Evolutionary conservation across 2,888 invertebrate species (phyloP), one percentile per base, ranked within the genome.

Genomic region (Thecophora atra): DNA sequence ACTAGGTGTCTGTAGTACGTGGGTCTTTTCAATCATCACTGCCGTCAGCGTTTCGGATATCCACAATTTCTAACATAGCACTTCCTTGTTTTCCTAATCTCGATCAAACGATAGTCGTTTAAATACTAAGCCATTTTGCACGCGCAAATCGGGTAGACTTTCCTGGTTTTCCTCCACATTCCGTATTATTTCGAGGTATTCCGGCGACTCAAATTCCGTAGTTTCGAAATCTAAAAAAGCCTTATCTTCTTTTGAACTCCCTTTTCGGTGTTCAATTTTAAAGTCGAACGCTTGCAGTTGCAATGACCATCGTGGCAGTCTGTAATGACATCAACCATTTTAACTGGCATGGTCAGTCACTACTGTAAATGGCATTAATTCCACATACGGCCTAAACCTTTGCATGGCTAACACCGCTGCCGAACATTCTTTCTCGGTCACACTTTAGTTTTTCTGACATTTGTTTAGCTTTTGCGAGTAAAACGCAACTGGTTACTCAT

Each of bases 351-450:
- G 66, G 28, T 66, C 54, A 6, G 66, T 66, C 1, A 66, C 28
- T 5, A 66, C 21, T 28, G 66, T 37, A 24, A 66, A 66, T 19
- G 21, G 17, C 60, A 17, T 69, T 3, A 78, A 79, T 60, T 75
- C 75, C 5, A 76, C 69, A 56, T 76, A 76, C 3, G 75, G 42
- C 30, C 73, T 21, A 30, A 75, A 75, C 52, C 62, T 74, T 62
- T 74, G 51, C 1, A 74, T 72, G 52, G 70, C 72, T 7, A 73
- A 21, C 51, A 75, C 65, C 8, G 75, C 76, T 13, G 75, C 72
- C 19, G 72, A 66, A 51, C 73, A 75, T 37, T 74, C 73, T 26
- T 73, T 71, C 66, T 75, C 73, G 47, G 75, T 73, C 3, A 75
- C 75, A 2, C 69, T 72, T 66, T 75, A 75, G n/a, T 74, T 72